These are phyloP conservation scores for Melanotaenia pygmaea DNA, from an alignment of 2,797 vertebrate species.

Conservation along the genomic window DNA sequence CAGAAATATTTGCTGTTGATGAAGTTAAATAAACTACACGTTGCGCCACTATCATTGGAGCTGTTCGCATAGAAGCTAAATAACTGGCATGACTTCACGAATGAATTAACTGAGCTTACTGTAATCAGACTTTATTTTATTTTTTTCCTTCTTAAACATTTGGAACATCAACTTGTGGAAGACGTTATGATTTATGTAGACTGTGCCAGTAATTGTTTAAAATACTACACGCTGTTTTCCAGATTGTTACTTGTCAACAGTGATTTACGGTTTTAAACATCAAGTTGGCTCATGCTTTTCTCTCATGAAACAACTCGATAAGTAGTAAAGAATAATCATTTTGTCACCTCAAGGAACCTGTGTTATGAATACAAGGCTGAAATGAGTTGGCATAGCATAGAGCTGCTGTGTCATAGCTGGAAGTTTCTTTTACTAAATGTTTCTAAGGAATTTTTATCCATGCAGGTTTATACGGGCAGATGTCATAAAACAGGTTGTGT, in stretches of 20 bases:
- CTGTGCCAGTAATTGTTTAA: background rate
- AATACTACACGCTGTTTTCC: background rate
- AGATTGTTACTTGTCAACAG: background rate
- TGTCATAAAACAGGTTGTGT: background rate
- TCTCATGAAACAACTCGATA: constrained; percentile 9
- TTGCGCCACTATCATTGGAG: rapidly evolving
- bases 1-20: no score
- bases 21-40: background rate
- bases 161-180: rapidly evolving
- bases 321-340: background rate
- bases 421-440: background rate
- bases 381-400: background rate
- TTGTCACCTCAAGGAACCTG: background rate
- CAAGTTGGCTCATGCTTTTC: background rate
- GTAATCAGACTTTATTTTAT: constrained; percentile 32
- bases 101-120: background rate
- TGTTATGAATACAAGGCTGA: background rate
- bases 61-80: constrained; percentile 15
- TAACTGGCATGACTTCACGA: background rate
- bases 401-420: background rate
- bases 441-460: constrained; percentile 1
- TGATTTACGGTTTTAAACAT: background rate
- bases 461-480: background rate
- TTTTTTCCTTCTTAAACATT: constrained; percentile 25
- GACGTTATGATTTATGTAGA: background rate